A percentile compares a stretch with the other conserved stretches of the same genome.
These are phyloP conservation scores for Trichogramma pretiosum DNA, from an alignment of 1,140 invertebrate genomes.

Conservation along the genomic window DNA sequence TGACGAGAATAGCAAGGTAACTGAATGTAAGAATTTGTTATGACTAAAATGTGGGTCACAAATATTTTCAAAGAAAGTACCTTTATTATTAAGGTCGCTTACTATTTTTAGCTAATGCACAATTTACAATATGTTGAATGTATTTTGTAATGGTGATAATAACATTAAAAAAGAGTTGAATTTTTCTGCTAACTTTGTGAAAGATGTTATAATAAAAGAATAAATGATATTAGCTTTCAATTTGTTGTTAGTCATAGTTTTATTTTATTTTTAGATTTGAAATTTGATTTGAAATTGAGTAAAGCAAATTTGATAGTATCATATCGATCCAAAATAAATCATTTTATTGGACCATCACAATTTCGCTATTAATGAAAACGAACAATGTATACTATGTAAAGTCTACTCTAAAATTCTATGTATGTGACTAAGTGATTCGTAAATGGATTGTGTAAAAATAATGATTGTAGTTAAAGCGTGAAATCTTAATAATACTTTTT, in stretches of 20 bases:
- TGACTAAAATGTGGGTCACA: constrained; percentile 13
- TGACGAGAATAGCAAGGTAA: neutral
- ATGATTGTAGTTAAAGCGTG: constrained; percentile 12
- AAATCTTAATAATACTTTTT: no score
- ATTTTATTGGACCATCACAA: constrained; percentile 13
- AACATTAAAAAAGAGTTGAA: constrained; percentile 8
- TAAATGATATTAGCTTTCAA: constrained; percentile 8
- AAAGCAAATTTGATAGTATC: constrained; percentile 10
- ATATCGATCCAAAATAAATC: constrained; percentile 6
- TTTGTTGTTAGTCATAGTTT: neutral
- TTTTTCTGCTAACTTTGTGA: constrained; percentile 10
- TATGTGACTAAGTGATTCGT: constrained; percentile 16
- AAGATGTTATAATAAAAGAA: constrained; percentile 4
- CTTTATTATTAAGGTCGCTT: constrained; percentile 4
- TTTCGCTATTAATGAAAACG: constrained; percentile 12
- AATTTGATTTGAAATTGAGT: constrained; percentile 13
- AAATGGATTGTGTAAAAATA: constrained; percentile 17
- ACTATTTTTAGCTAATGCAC: constrained; percentile 14
- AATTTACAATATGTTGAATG: constrained; percentile 12
- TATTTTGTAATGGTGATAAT: neutral
- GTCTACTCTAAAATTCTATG: constrained; percentile 13
- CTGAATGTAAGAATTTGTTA: constrained; percentile 8
- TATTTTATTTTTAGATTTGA: constrained; percentile 12
- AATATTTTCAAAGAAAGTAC: constrained; percentile 8
- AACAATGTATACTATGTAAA: constrained; percentile 16